Evolutionary conservation across 2,797 vertebrate genomes (phyloP).

Genomic region (Gastrophryne carolinensis): DNA sequence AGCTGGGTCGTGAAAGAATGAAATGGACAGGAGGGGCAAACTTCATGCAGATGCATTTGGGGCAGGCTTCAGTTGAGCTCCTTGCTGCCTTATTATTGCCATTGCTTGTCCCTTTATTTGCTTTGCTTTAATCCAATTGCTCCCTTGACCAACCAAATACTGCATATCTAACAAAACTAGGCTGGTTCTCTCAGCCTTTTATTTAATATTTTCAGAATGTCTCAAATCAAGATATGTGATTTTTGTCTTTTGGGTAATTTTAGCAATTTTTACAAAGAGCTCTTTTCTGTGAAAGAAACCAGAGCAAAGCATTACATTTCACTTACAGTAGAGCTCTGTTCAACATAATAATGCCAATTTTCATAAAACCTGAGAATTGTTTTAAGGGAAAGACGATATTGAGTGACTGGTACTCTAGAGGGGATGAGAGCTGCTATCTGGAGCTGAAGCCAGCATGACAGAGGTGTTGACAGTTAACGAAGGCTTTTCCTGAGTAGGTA

Average conservation of each 20-base stretch:
- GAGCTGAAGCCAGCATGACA: constrained; percentile 26
- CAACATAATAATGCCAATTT: constrained; percentile 44
- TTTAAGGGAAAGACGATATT: constrained; percentile 21
- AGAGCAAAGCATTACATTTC: neutral
- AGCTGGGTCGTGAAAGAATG: too few species aligned
- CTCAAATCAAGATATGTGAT: neutral
- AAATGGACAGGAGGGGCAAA: too few species aligned
- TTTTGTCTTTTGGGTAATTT: neutral
- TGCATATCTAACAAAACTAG: too few species aligned
- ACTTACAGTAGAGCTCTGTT: neutral
- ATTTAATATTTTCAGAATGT: too few species aligned
- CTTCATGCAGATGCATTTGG: too few species aligned
- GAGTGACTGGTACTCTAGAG: constrained; percentile 20
- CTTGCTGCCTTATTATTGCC: too few species aligned
- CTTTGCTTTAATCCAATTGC: too few species aligned
- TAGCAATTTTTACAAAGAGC: neutral
- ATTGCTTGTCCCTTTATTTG: too few species aligned
- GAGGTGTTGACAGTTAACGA: constrained; percentile 39
- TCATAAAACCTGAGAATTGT: constrained; percentile 22
- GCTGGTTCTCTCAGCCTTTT: too few species aligned
- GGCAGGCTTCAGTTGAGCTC: too few species aligned
- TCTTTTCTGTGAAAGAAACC: neutral
- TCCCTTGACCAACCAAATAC: too few species aligned
- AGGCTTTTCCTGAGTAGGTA: constrained; percentile 19
- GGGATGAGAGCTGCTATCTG: constrained; percentile 1